Evolutionary conservation across 2,888 invertebrate genomes (phyloP).

Genomic region (Metopia argyrocephala): DNA sequence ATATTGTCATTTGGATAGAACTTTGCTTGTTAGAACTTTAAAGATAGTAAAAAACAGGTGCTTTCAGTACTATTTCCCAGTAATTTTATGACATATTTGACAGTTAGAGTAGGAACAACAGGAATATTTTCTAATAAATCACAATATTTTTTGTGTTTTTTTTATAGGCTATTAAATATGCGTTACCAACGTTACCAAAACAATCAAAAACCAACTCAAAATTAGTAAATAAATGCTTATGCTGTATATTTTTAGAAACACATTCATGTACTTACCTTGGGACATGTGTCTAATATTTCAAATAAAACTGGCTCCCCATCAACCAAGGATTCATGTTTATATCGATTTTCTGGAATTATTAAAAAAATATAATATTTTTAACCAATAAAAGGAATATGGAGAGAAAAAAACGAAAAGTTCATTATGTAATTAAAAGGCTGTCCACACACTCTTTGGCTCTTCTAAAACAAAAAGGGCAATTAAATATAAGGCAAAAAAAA

Average conservation of each 20-base stretch:
- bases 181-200: conserved; percentile 46
- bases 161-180: background rate
- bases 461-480: background rate
- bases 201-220: background rate
- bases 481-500: background rate
- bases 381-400: background rate
- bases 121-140: too few relatives aligned
- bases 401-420: background rate
- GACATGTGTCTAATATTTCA: conserved; percentile 95
- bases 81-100: too few relatives aligned
- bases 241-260: background rate
- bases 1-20: background rate
- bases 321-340: conserved; percentile 92
- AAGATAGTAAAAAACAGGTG: too few relatives aligned
- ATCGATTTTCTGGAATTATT: conserved; percentile 87
- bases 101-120: too few relatives aligned
- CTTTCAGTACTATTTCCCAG: too few relatives aligned
- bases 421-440: background rate
- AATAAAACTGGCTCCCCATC: conserved; percentile 93
- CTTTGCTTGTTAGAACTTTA: too few relatives aligned
- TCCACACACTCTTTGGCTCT: background rate
- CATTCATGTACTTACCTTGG: conserved; percentile 71
- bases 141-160: too few relatives aligned
- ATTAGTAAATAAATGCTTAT: conserved; percentile 2
- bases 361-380: conserved; percentile 34